Percentiles rank a stretch among this genome's conserved stretches.
Evolutionary conservation across 2,888 invertebrate genomes (phyloP).

Genomic region (Psylliodes chrysocephalus): DNA sequence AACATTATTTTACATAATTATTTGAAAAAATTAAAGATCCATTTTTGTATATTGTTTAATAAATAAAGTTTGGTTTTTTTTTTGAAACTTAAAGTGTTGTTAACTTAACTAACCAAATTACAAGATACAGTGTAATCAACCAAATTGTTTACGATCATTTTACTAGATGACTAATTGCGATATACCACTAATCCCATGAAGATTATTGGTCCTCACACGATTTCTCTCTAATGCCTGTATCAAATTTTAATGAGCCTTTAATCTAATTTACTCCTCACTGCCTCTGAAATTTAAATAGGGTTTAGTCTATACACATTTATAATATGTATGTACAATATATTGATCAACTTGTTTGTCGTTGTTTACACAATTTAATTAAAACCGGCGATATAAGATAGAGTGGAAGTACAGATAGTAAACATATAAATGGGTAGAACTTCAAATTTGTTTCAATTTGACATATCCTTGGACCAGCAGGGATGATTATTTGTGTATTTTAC

Average conservation of each 20-base stretch:
- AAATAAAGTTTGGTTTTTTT: too few relatives aligned
- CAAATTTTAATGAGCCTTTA: neutral
- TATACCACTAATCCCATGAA: neutral
- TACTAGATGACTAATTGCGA: neutral
- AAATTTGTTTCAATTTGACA: too few relatives aligned
- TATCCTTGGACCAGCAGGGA: too few relatives aligned
- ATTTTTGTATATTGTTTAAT: too few relatives aligned
- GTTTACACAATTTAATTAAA: neutral
- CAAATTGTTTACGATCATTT: neutral
- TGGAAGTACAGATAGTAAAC: too few relatives aligned
- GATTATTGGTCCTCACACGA: neutral
- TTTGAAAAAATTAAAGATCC: too few relatives aligned
- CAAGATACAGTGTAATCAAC: neutral
- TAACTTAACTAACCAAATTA: neutral
- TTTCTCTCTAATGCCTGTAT: neutral
- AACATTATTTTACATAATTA: too few relatives aligned
- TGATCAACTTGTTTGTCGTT: neutral
- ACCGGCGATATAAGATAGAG: too few relatives aligned
- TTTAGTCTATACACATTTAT: neutral
- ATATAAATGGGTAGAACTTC: too few relatives aligned
- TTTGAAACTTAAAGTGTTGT: too few relatives aligned
- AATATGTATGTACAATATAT: neutral
- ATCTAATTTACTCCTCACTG: neutral
- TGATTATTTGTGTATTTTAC: too few relatives aligned
- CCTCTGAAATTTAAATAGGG: neutral